Percentiles rank a stretch among this genome's conserved stretches.
These are phyloP conservation scores for Lipophrys pholis DNA, from an alignment of 2,113 vertebrate genomes.

Conservation along the genomic window DNA sequence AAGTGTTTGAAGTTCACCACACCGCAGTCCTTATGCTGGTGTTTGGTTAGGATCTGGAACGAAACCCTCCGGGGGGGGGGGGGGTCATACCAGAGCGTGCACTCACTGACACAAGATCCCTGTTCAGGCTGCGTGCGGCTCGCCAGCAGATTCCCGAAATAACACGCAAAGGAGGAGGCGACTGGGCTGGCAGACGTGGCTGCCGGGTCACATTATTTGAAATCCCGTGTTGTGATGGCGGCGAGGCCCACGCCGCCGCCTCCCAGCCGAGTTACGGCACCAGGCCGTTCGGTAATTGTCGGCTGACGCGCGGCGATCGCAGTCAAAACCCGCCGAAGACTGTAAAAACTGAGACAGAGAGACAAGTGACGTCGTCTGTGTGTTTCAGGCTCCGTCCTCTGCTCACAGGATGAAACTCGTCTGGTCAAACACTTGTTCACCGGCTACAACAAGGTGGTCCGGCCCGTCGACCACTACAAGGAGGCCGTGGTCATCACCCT, in stretches of 20 bases:
- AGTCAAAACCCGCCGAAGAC: too few relatives aligned
- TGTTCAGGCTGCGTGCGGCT: constrained; percentile 21
- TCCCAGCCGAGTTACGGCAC: too few relatives aligned
- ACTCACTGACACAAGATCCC: constrained; percentile 57
- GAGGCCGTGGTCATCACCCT: constrained; percentile 89
- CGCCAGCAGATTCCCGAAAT: constrained; percentile 56
- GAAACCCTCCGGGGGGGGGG: too few relatives aligned
- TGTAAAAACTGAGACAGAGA: too few relatives aligned
- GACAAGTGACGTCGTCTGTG: too few relatives aligned
- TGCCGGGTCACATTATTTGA: constrained; percentile 28
- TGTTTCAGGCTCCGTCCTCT: constrained; percentile 69
- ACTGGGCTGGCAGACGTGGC: constrained; percentile 21
- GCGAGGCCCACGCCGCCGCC: too few relatives aligned
- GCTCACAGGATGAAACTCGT: constrained; percentile 85
- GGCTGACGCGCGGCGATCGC: too few relatives aligned
- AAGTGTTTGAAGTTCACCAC: too few relatives aligned
- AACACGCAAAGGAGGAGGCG: constrained; percentile 32
- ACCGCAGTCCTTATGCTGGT: too few relatives aligned
- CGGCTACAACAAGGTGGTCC: constrained; percentile 90
- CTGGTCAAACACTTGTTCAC: constrained; percentile 88
- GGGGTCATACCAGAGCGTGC: too few relatives aligned
- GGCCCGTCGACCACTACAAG: constrained; percentile 90
- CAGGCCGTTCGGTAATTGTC: too few relatives aligned
- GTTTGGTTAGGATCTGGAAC: too few relatives aligned
- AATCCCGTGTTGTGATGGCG: neutral